Percentiles rank a stretch among this genome's conserved stretches.
These are phyloP conservation scores for Rhinogobius similis DNA, from an alignment of 2,113 vertebrate species.

Conservation along the genomic window DNA sequence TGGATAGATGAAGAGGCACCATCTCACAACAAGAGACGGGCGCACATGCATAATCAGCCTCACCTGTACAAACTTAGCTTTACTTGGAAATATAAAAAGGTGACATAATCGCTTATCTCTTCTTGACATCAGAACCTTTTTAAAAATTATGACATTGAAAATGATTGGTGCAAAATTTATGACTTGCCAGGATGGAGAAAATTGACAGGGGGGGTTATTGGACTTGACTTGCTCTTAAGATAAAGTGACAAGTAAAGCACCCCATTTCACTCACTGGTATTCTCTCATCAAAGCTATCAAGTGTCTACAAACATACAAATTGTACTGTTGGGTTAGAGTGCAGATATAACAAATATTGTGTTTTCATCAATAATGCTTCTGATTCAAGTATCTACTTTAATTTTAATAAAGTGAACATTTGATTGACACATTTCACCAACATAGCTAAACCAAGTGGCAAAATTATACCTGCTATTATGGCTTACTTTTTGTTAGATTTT, in stretches of 20 bases:
- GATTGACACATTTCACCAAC: conserved; percentile 55
- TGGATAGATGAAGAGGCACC: conserved; percentile 57
- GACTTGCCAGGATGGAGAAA: conserved; percentile 45
- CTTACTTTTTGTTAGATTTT: conserved; percentile 62
- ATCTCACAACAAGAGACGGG: conserved; percentile 47
- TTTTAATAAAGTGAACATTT: conserved; percentile 66
- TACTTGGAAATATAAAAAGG: conserved; percentile 54
- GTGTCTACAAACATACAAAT: conserved; percentile 67
- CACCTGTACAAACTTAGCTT: conserved; percentile 51
- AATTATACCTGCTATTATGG: conserved; percentile 73
- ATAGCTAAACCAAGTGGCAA: conserved; percentile 49
- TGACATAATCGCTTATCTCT: conserved; percentile 43
- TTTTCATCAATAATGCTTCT: conserved; percentile 62
- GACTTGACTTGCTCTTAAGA: conserved; percentile 68
- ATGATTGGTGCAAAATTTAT: conserved; percentile 57
- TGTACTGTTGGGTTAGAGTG: conserved; percentile 53
- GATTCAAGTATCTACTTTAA: conserved; percentile 73
- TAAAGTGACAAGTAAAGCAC: conserved; percentile 74
- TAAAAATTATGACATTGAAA: conserved; percentile 39
- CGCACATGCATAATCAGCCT: conserved; percentile 64
- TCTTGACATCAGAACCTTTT: conserved; percentile 61
- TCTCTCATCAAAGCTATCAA: conserved; percentile 65
- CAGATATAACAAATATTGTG: conserved; percentile 70
- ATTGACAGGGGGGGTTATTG: conserved; percentile 42
- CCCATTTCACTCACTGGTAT: conserved; percentile 59